Evolutionary conservation across 2,113 vertebrate genomes (phyloP).

Genomic region (Himantopus leucocephalus): DNA sequence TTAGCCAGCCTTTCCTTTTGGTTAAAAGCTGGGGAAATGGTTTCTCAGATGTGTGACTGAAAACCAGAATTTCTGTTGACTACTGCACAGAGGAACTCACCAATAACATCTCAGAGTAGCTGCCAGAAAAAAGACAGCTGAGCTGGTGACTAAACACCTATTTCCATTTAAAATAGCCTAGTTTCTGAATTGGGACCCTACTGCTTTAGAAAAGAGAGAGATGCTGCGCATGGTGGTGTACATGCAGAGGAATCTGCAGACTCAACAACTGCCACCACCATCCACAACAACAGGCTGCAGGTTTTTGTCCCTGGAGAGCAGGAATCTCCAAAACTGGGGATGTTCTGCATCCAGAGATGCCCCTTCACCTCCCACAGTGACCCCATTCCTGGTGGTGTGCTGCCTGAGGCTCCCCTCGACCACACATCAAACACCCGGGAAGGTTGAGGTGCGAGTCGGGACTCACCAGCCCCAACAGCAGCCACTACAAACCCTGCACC

Average conservation of each 20-base stretch:
- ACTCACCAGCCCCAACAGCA: fast-evolving
- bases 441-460: not conserved
- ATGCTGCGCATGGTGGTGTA: not conserved
- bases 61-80: not conserved
- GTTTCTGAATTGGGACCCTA: not conserved
- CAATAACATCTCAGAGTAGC: not conserved
- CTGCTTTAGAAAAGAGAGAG: not conserved
- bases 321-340: not conserved
- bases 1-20: not conserved
- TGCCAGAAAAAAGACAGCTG: not conserved
- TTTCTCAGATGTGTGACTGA: not conserved
- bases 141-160: not conserved
- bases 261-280: not conserved
- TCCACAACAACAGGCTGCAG: not conserved
- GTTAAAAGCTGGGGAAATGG: not conserved
- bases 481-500: not conserved
- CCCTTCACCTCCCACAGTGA: not conserved
- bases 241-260: fast-evolving
- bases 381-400: not conserved
- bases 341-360: not conserved
- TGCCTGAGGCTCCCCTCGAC: not conserved
- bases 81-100: not conserved
- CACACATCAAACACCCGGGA: not conserved
- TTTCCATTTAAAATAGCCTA: not conserved
- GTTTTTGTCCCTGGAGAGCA: not conserved